Conservation (phyloP, 1,140 invertebrate species). For the Chionoecetes opilio region DNA sequence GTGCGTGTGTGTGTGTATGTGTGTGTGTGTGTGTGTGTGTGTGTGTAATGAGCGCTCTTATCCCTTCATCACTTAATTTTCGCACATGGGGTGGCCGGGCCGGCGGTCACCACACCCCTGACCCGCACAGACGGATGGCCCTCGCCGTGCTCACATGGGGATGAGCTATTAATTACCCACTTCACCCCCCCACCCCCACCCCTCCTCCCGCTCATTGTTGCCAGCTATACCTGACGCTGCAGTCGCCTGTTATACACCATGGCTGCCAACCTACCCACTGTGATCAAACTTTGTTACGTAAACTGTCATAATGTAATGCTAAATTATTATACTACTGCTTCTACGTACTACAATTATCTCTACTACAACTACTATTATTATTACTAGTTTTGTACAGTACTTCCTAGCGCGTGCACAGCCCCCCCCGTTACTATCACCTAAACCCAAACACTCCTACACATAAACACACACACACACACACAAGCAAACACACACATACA, state of each 20-base stretch:
- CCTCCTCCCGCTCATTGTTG: neutral
- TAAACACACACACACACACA: too few relatives aligned
- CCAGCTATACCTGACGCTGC: neutral
- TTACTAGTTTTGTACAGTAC: neutral
- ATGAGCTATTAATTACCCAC: neutral
- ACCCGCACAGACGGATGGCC: neutral
- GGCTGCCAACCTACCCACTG: neutral
- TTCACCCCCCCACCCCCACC: neutral
- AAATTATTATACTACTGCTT: neutral
- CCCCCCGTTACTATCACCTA: too few relatives aligned
- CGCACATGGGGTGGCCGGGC: neutral
- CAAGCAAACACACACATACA: too few relatives aligned
- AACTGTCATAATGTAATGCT: neutral
- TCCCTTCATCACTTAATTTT: neutral
- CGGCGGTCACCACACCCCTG: neutral
- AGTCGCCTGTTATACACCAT: neutral
- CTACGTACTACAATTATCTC: too few relatives aligned
- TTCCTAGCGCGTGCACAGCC: too few relatives aligned
- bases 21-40: slow-evolving; percentile 49
- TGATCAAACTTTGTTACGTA: neutral
- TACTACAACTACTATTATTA: neutral
- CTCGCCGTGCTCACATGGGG: neutral
- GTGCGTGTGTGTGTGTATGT: slow-evolving; percentile 43
- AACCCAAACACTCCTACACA: too few relatives aligned
- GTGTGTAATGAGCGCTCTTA: slow-evolving; percentile 12